Evolutionary conservation across 2,888 invertebrate genomes (phyloP).

Genomic region (Drosophila tripunctata): DNA sequence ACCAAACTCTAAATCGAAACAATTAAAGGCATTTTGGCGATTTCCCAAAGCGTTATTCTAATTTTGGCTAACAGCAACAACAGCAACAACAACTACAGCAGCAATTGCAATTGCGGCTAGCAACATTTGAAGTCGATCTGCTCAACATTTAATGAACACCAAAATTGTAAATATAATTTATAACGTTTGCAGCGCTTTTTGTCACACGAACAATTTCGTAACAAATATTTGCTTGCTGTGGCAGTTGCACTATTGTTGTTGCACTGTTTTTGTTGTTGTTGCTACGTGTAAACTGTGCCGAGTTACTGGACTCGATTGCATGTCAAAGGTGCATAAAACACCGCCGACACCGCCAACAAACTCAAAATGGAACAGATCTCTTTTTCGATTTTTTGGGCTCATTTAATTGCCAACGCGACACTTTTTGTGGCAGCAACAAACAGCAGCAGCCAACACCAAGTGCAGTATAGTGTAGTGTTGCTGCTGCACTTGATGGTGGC

Average conservation of each 20-base stretch:
- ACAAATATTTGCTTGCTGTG: slow-evolving; percentile 22
- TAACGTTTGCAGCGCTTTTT: slow-evolving; percentile 73
- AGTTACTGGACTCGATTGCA: slow-evolving; percentile 52
- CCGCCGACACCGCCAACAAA: slow-evolving; percentile 39
- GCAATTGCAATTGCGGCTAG: slow-evolving; percentile 58
- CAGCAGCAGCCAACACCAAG: neutral
- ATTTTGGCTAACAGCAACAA: slow-evolving; percentile 52
- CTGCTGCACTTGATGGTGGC: slow-evolving; percentile 52
- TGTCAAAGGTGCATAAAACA: slow-evolving; percentile 75
- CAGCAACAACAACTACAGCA: slow-evolving; percentile 18
- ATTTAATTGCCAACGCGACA: slow-evolving; percentile 74
- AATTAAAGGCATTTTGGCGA: slow-evolving; percentile 67
- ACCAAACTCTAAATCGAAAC: slow-evolving; percentile 44
- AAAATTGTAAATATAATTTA: slow-evolving; percentile 79
- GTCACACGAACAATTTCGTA: slow-evolving; percentile 73
- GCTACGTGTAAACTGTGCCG: slow-evolving; percentile 72
- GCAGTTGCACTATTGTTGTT: too few species aligned
- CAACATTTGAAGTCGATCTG: slow-evolving; percentile 61
- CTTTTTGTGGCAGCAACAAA: slow-evolving; percentile 9
- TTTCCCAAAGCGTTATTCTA: slow-evolving; percentile 77
- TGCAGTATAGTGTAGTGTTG: too few species aligned
- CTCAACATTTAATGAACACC: slow-evolving; percentile 59
- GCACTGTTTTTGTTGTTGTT: slow-evolving; percentile 15
- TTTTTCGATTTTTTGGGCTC: slow-evolving; percentile 28
- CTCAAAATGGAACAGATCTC: slow-evolving; percentile 48